Conservation (phyloP, 35 echinoderm and acorn worm species). For the Diadema setosum region DNA sequence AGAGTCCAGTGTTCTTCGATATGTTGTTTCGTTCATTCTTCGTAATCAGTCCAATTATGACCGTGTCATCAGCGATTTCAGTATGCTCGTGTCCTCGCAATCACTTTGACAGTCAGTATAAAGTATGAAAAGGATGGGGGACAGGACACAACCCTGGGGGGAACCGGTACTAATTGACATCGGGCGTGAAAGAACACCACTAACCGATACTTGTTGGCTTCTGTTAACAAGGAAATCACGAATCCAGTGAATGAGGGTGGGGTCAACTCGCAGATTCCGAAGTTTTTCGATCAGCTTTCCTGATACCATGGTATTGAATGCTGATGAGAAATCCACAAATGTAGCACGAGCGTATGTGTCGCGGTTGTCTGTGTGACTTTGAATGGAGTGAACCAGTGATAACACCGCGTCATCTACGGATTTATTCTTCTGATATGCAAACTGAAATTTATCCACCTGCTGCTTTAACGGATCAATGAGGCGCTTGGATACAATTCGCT, state of each 20-base stretch:
- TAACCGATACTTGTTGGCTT: neutral
- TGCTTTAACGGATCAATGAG: too few species aligned
- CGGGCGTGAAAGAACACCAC: neutral
- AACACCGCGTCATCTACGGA: too few species aligned
- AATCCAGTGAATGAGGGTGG: neutral
- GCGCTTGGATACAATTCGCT: neutral
- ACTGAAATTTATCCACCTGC: too few species aligned
- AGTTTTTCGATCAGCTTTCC: slow-evolving; percentile 13
- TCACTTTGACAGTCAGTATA: neutral
- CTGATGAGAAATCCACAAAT: slow-evolving; percentile 15
- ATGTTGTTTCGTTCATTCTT: too few species aligned
- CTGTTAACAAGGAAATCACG: too few species aligned
- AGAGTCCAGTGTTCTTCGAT: too few species aligned
- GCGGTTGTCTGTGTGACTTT: neutral
- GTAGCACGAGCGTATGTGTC: neutral
- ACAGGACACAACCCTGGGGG: neutral
- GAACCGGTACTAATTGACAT: neutral
- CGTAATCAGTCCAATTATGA: neutral
- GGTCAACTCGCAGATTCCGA: neutral
- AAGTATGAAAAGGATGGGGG: neutral
- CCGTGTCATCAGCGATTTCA: neutral
- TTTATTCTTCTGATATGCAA: too few species aligned
- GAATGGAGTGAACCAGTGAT: too few species aligned
- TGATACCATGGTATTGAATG: slow-evolving; percentile 10
- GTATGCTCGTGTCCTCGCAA: neutral